Conservation (phyloP, 2,113 vertebrate genomes). For the Stomatorhinus ivindoensis region DNA sequence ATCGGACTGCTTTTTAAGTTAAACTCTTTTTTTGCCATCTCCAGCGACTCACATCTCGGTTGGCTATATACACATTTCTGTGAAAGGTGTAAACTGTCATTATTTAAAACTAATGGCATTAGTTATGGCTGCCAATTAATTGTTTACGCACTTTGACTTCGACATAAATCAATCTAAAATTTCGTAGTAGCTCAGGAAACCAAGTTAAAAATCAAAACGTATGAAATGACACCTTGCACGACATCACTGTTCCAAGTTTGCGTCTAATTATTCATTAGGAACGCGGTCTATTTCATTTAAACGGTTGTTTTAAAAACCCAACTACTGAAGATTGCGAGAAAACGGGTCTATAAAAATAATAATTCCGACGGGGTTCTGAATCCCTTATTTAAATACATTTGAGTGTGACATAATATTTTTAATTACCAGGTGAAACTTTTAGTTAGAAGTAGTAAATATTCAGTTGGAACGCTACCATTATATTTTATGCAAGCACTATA, state of each 20-base stretch:
- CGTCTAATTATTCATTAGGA: slow-evolving; percentile 41
- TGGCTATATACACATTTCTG: background rate
- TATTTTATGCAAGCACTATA: background rate
- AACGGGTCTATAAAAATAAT: slow-evolving; percentile 33
- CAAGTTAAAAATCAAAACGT: background rate
- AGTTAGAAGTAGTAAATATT: slow-evolving; percentile 40
- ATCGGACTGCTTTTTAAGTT: background rate
- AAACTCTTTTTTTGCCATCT: background rate
- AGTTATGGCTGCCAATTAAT: slow-evolving; percentile 71
- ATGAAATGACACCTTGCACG: background rate
- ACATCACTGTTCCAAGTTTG: slow-evolving; percentile 17
- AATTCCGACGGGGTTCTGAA: slow-evolving; percentile 53
- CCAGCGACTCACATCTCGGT: background rate
- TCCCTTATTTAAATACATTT: slow-evolving; percentile 48
- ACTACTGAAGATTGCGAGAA: slow-evolving; percentile 32
- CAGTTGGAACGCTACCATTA: slow-evolving; percentile 27
- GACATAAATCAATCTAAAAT: background rate
- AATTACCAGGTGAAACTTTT: slow-evolving; percentile 48
- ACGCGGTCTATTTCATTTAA: slow-evolving; percentile 37
- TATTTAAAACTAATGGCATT: slow-evolving; percentile 40
- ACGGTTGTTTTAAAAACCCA: background rate
- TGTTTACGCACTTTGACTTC: slow-evolving; percentile 68
- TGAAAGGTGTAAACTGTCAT: slow-evolving; percentile 6
- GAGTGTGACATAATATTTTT: slow-evolving; percentile 46
- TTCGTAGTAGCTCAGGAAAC: background rate